Percentiles rank a stretch among this genome's conserved stretches.
phyloP scores from a whole-genome alignment of 2,888 invertebrate species.

The Ochropacha duplaris region DNA sequence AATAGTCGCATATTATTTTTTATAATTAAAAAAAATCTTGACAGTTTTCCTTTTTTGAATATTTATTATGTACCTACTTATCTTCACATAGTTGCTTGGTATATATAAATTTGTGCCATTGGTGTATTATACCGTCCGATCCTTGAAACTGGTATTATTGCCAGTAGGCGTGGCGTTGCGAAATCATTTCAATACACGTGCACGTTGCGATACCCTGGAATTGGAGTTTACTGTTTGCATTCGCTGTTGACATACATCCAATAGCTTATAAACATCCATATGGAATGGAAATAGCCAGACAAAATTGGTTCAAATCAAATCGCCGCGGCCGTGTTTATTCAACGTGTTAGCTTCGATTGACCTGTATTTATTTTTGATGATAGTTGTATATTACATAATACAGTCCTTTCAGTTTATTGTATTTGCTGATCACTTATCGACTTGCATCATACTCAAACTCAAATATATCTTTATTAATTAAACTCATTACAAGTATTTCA shows the following conservation, averaged over 20 bases:
- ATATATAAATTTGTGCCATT: constrained; percentile 8
- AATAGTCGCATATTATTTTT: too few relatives aligned
- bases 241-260: constrained; percentile 9
- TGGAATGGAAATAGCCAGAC: constrained; percentile 21
- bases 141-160: constrained; percentile 1
- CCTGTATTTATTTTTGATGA: not conserved
- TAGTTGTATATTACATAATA: not conserved
- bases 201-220: constrained; percentile 21
- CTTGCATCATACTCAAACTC: too few relatives aligned
- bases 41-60: too few relatives aligned
- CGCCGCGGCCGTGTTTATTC: not conserved
- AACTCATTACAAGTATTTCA: too few relatives aligned
- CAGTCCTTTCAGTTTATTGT: not conserved
- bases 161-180: constrained; percentile 10
- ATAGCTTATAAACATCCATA: constrained; percentile 25
- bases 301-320: constrained; percentile 12
- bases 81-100: too few relatives aligned
- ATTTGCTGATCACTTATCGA: not conserved
- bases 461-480: too few relatives aligned
- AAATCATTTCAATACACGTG: constrained; percentile 30
- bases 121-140: constrained; percentile 7
- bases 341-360: not conserved
- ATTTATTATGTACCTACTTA: not conserved
- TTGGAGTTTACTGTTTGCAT: constrained; percentile 21
- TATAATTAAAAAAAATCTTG: too few relatives aligned